These are phyloP conservation scores for Thermophis baileyi DNA, from an alignment of 2,113 vertebrate genomes.

Conservation along the genomic window DNA sequence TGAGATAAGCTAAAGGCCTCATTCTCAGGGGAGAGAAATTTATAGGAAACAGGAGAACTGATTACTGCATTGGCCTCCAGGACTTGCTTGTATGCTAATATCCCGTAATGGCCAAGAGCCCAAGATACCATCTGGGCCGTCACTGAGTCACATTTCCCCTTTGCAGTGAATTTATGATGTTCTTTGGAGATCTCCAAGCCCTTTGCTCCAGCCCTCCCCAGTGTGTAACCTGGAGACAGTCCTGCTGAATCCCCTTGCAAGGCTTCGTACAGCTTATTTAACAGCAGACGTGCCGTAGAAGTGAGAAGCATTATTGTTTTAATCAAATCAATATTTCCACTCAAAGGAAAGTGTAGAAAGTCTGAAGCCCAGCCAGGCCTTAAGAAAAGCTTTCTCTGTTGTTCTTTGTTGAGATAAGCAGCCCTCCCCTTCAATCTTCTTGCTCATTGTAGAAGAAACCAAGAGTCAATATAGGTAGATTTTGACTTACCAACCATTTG, in stretches of 20 bases:
- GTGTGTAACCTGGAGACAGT: neutral
- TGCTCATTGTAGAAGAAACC: neutral
- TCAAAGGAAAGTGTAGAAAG: neutral
- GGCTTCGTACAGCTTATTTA: neutral
- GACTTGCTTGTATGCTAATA: neutral
- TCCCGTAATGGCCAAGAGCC: neutral
- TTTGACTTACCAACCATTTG: neutral
- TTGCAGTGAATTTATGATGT: neutral
- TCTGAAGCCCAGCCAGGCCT: neutral
- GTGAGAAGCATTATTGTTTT: neutral
- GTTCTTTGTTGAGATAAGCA: neutral
- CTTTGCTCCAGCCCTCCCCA: neutral
- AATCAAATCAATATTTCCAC: neutral
- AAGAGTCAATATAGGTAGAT: neutral
- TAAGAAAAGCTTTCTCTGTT: neutral
- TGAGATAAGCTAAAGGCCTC: neutral
- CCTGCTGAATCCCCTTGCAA: neutral
- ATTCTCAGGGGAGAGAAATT: neutral
- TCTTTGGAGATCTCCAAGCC: neutral
- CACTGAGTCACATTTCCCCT: neutral
- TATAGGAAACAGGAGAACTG: neutral
- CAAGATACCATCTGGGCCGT: neutral
- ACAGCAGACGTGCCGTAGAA: neutral
- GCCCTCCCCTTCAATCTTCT: neutral
- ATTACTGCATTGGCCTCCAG: neutral